phyloP scores from a whole-genome alignment of 1,140 invertebrate species.

The Tribolium castaneum region DNA sequence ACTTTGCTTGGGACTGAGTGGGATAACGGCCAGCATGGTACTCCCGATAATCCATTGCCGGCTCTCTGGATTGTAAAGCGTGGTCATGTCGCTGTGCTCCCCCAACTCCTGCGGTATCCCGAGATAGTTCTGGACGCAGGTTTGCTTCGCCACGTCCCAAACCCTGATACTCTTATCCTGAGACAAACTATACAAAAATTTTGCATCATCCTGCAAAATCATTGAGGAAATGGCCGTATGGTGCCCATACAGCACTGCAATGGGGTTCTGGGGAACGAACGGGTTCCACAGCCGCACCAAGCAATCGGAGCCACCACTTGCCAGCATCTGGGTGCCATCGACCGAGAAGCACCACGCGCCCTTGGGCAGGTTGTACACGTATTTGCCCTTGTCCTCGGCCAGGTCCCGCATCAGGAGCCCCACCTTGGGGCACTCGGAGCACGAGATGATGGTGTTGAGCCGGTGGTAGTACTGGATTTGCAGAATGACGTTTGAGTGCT shows the following conservation, averaged over 20 bases:
- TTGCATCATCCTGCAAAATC: conserved; percentile 69
- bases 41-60: conserved; percentile 73
- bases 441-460: conserved; percentile 63
- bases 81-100: conserved; percentile 68
- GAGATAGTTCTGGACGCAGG: conserved; percentile 74
- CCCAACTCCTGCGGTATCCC: conserved; percentile 70
- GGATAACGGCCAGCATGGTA: conserved; percentile 69
- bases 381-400: conserved; percentile 52
- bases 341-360: conserved; percentile 71
- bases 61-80: conserved; percentile 73
- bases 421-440: conserved; percentile 65
- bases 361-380: conserved; percentile 57
- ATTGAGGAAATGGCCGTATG: conserved; percentile 74
- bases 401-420: conserved; percentile 58
- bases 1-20: conserved; percentile 71
- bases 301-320: conserved; percentile 80
- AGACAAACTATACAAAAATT: conserved; percentile 70
- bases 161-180: conserved; percentile 77
- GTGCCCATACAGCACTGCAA: conserved; percentile 74
- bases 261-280: conserved; percentile 74
- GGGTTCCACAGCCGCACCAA: conserved; percentile 80
- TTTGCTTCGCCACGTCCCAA: conserved; percentile 72
- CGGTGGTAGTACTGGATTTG: conserved; percentile 72
- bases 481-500: conserved; percentile 70
- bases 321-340: conserved; percentile 69